Evolutionary conservation across 1,140 invertebrate species (phyloP).

Genomic region (Trypoxylus dichotomus): DNA sequence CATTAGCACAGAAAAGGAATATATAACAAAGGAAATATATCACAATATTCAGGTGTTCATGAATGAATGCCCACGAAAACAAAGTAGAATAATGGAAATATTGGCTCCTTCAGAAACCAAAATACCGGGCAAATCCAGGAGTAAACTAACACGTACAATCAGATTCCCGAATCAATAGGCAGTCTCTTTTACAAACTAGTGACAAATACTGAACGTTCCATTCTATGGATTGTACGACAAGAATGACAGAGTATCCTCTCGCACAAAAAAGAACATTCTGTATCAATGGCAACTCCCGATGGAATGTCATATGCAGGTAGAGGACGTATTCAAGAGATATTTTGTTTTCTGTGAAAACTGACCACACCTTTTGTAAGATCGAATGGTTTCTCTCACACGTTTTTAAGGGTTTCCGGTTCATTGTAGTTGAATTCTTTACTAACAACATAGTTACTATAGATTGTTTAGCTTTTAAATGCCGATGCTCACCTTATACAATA

Average conservation of each 20-base stretch:
- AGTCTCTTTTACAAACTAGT: constrained; percentile 37
- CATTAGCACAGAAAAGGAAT: constrained; percentile 7
- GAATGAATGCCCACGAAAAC: constrained; percentile 26
- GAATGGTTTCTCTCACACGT: constrained; percentile 50
- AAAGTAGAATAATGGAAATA: constrained; percentile 17
- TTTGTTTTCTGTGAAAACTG: constrained; percentile 52
- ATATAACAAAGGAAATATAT: not conserved
- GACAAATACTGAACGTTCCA: constrained; percentile 42
- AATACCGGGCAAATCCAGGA: constrained; percentile 22
- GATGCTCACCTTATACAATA: constrained; percentile 41
- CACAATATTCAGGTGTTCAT: constrained; percentile 28
- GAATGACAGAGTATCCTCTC: constrained; percentile 37
- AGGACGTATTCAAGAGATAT: constrained; percentile 38
- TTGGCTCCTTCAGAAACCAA: constrained; percentile 23
- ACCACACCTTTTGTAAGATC: constrained; percentile 50
- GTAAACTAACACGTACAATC: constrained; percentile 5
- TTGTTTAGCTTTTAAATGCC: constrained; percentile 48
- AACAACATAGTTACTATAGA: constrained; percentile 49
- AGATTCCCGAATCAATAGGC: constrained; percentile 30
- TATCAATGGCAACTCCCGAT: constrained; percentile 49
- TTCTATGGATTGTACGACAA: constrained; percentile 40
- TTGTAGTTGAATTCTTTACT: constrained; percentile 48
- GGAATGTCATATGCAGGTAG: constrained; percentile 49
- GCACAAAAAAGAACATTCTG: constrained; percentile 49
- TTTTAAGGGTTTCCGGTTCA: constrained; percentile 51